Evolutionary conservation across 2,113 vertebrate species (phyloP).

Genomic region (Cyprinus carpio): DNA sequence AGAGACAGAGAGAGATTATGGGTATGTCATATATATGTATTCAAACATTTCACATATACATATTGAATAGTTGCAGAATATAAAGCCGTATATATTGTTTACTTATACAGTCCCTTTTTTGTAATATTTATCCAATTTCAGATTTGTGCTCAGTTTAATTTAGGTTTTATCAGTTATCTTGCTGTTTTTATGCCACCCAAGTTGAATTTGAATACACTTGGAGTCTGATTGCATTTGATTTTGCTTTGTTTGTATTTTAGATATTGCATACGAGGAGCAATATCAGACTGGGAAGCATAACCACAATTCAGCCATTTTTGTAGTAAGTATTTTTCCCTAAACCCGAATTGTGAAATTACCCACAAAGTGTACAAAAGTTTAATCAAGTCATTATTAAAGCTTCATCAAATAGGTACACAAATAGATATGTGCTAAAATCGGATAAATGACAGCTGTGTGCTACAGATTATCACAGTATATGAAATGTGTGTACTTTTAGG

Average conservation of each 20-base stretch:
- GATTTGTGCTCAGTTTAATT: slow-evolving; percentile 70
- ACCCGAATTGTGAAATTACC: not conserved
- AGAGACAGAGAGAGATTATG: slow-evolving; percentile 69
- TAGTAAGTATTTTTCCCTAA: not conserved
- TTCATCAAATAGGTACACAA: slow-evolving; percentile 30
- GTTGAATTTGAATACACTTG: slow-evolving; percentile 61
- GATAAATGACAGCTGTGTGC: not conserved
- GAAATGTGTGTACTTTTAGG: not conserved
- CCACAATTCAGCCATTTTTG: slow-evolving; percentile 61
- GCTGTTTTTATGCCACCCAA: slow-evolving; percentile 63
- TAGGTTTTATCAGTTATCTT: slow-evolving; percentile 61
- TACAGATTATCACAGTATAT: slow-evolving; percentile 6
- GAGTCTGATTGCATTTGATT: slow-evolving; percentile 55
- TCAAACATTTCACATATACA: slow-evolving; percentile 66
- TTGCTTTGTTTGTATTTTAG: slow-evolving; percentile 29
- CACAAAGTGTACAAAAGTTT: slow-evolving; percentile 13
- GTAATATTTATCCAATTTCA: slow-evolving; percentile 50
- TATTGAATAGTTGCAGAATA: slow-evolving; percentile 46
- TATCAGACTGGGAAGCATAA: slow-evolving; percentile 45
- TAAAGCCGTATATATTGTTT: slow-evolving; percentile 56
- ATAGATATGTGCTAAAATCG: not conserved
- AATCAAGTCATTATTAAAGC: slow-evolving; percentile 27
- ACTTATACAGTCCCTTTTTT: slow-evolving; percentile 40
- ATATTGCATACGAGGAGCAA: slow-evolving; percentile 11
- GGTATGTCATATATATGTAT: slow-evolving; percentile 63